A percentile compares a stretch with the other conserved stretches of the same genome.
Conservation (phyloP, 2,888 invertebrate genomes). For the Melolontha melolontha region DNA sequence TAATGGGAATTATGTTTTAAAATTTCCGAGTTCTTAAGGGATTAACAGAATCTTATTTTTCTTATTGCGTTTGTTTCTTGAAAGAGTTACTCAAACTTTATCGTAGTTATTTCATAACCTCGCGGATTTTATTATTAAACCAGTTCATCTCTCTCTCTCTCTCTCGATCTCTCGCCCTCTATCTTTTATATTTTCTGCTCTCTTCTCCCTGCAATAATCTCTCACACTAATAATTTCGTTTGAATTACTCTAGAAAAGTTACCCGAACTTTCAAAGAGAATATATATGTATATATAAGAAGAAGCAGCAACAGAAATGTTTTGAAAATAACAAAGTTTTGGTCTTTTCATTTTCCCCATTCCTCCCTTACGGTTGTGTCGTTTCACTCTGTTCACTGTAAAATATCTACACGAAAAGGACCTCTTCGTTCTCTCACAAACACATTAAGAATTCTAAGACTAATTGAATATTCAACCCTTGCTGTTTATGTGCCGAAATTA, state of each 20-base stretch:
- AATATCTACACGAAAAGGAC: conserved; percentile 18
- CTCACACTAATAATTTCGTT: conserved; percentile 30
- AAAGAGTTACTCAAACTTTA: conserved; percentile 5
- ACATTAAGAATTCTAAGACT: conserved; percentile 51
- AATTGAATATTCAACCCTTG: conserved; percentile 50
- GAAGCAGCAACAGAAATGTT: conserved; percentile 30
- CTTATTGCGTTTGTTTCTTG: conserved; percentile 2
- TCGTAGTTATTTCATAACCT: conserved; percentile 8
- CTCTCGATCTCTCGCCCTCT: too few species aligned
- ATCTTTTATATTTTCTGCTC: not conserved
- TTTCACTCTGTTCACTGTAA: conserved; percentile 11
- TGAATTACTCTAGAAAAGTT: conserved; percentile 18
- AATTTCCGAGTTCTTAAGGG: too few species aligned
- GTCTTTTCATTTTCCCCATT: conserved; percentile 33
- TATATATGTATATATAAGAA: conserved; percentile 2
- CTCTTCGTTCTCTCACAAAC: conserved; percentile 39
- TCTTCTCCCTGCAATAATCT: conserved; percentile 1
- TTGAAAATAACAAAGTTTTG: conserved; percentile 37
- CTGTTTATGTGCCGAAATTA: conserved; percentile 52
- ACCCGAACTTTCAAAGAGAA: conserved; percentile 9
- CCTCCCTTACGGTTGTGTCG: conserved; percentile 4
- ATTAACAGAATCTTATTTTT: not conserved
- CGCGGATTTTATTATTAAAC: conserved; percentile 15
- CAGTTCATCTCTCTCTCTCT: too few species aligned
- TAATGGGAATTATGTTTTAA: too few species aligned